Percentiles rank a stretch among this genome's conserved stretches.
Conservation (phyloP, 1,140 invertebrate species). For the Neocloeon triangulifer region DNA sequence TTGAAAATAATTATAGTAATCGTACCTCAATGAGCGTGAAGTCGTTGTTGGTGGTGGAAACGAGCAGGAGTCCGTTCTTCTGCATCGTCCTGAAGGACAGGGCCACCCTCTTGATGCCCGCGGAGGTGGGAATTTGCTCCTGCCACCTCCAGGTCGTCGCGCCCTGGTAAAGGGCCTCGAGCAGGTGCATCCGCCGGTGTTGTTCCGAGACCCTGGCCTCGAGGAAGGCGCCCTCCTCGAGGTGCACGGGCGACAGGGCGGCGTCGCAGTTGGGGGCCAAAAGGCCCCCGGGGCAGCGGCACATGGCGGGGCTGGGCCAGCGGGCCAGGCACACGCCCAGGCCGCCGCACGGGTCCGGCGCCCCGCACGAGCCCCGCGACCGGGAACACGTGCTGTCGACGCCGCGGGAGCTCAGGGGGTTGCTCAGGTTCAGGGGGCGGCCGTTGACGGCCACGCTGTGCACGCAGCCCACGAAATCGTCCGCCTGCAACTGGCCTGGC, state of each 20-base stretch:
- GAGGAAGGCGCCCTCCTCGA: constrained; percentile 50
- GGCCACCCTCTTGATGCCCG: constrained; percentile 38
- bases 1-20: constrained; percentile 1
- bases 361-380: constrained; percentile 26
- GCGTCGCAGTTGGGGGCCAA: constrained; percentile 54
- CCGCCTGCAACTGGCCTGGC: constrained; percentile 67
- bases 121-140: too few species aligned
- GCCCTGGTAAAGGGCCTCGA: constrained; percentile 51
- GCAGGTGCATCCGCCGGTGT: constrained; percentile 58
- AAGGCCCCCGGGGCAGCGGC: constrained; percentile 27
- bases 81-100: constrained; percentile 62
- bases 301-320: constrained; percentile 37
- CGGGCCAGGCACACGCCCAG: constrained; percentile 53
- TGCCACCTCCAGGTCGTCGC: constrained; percentile 34
- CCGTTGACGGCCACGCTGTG: constrained; percentile 77
- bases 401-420: constrained; percentile 41
- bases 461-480: constrained; percentile 82
- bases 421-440: constrained; percentile 49
- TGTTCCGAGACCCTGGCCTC: constrained; percentile 64
- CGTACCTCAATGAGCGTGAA: constrained; percentile 57
- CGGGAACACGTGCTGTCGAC: constrained; percentile 47
- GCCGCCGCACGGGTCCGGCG: constrained; percentile 31
- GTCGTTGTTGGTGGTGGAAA: constrained; percentile 66
- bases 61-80: constrained; percentile 52
- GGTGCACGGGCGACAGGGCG: constrained; percentile 53